phyloP scores from a whole-genome alignment of 2,113 vertebrate species.

The Spea multiplicata region DNA sequence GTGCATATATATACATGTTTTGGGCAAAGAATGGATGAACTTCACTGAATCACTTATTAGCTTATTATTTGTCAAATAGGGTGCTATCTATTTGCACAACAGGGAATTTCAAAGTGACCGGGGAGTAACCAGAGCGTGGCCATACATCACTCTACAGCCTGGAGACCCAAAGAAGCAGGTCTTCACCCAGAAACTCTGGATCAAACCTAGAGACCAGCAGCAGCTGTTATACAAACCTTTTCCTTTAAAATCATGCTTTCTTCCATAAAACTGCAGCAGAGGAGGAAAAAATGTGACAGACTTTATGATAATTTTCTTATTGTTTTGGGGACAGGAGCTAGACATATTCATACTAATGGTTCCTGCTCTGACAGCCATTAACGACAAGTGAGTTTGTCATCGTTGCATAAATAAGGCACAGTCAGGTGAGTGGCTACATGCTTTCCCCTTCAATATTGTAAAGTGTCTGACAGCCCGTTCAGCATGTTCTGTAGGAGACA shows the following conservation, averaged over 20 bases:
- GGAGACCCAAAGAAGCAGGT: too few relatives aligned
- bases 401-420: conserved; percentile 39
- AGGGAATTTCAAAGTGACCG: too few relatives aligned
- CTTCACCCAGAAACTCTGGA: too few relatives aligned
- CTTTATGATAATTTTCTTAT: conserved; percentile 38
- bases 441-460: conserved; percentile 22
- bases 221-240: too few relatives aligned
- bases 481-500: conserved; percentile 1
- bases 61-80: too few relatives aligned
- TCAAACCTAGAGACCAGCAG: too few relatives aligned
- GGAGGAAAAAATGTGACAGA: conserved; percentile 24
- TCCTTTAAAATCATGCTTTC: neutral
- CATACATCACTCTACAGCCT: too few relatives aligned
- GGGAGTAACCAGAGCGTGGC: too few relatives aligned
- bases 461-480: conserved; percentile 14
- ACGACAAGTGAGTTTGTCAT: conserved; percentile 27
- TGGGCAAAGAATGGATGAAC: too few relatives aligned
- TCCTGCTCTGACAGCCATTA: conserved; percentile 45
- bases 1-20: too few relatives aligned
- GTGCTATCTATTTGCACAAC: too few relatives aligned
- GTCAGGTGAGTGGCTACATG: conserved; percentile 18
- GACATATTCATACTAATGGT: conserved; percentile 41
- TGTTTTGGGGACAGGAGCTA: conserved; percentile 38
- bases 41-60: too few relatives aligned
- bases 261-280: neutral